phyloP scores from a whole-genome alignment of 2,888 invertebrate species.

The Rutpela maculata region DNA sequence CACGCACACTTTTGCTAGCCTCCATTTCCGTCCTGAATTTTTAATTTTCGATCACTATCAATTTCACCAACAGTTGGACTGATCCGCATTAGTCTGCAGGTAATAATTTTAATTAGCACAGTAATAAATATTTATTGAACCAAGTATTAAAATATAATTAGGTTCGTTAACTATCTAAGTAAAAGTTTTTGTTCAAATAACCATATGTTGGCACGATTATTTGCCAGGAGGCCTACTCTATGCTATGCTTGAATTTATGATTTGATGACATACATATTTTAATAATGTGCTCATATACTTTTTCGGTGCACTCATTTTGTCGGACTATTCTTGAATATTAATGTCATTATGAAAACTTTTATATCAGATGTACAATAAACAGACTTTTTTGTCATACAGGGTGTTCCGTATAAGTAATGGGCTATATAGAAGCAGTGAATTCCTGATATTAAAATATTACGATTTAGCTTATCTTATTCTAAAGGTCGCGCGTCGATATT shows the following conservation, averaged over 20 bases:
- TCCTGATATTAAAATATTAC: no score
- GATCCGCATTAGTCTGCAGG: not conserved
- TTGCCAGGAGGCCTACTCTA: not conserved
- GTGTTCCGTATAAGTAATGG: no score
- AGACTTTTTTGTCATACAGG: no score
- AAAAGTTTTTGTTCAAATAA: slow-evolving; percentile 32
- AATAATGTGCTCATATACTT: slow-evolving; percentile 32
- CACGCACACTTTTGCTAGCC: not conserved
- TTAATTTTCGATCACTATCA: not conserved
- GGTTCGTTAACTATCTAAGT: slow-evolving; percentile 17
- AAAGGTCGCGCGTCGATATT: no score
- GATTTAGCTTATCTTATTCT: no score
- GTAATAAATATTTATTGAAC: not conserved
- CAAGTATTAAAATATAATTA: slow-evolving; percentile 5
- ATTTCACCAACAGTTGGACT: not conserved
- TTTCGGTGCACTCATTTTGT: not conserved
- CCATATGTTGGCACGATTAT: slow-evolving; percentile 36
- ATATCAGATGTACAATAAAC: no score
- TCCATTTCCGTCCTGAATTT: not conserved
- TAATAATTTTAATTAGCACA: slow-evolving; percentile 5
- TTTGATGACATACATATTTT: slow-evolving; percentile 33
- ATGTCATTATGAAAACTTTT: not conserved
- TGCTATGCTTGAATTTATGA: slow-evolving; percentile 6
- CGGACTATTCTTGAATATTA: not conserved
- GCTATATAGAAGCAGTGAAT: no score